Percentiles rank a stretch among this genome's conserved stretches.
These are phyloP conservation scores for Thaumatotibia leucotreta DNA, from an alignment of 1,140 invertebrate genomes.

Conservation along the genomic window DNA sequence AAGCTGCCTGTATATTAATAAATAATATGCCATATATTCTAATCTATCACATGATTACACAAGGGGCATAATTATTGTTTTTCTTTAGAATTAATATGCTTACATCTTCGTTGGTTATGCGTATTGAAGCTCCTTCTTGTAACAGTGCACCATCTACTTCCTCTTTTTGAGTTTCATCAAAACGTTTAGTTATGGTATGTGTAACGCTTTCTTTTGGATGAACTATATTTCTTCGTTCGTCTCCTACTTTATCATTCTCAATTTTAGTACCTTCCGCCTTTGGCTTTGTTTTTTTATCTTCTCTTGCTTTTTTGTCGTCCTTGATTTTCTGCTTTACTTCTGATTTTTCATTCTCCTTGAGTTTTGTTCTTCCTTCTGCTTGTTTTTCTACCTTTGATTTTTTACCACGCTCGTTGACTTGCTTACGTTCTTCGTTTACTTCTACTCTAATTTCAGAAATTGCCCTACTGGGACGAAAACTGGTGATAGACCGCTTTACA, in stretches of 20 bases:
- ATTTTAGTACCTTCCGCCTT: too few species aligned
- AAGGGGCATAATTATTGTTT: not conserved
- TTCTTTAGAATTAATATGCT: not conserved
- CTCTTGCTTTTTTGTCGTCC: too few species aligned
- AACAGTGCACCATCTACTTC: not conserved
- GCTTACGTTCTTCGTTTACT: slow-evolving; percentile 14
- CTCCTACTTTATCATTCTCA: too few species aligned
- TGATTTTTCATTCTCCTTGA: too few species aligned
- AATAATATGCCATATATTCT: too few species aligned
- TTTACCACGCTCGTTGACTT: not conserved
- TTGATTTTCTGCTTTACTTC: too few species aligned
- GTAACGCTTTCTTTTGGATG: not conserved
- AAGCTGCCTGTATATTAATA: too few species aligned
- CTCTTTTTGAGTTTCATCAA: not conserved
- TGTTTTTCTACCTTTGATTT: slow-evolving; percentile 8
- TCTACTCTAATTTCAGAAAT: slow-evolving; percentile 49
- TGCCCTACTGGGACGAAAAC: slow-evolving; percentile 25
- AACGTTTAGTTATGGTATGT: not conserved
- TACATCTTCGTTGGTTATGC: not conserved
- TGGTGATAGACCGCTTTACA: slow-evolving; percentile 16
- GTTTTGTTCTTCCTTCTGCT: not conserved
- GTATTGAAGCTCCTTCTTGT: not conserved
- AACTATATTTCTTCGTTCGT: too few species aligned
- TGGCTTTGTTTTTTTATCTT: too few species aligned
- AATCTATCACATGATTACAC: too few species aligned